Evolutionary conservation across 92 coral and sea anemone species (phyloP), one percentile per base, ranked within the genome.

Genomic region (Hydrozoanthus gracilis): DNA sequence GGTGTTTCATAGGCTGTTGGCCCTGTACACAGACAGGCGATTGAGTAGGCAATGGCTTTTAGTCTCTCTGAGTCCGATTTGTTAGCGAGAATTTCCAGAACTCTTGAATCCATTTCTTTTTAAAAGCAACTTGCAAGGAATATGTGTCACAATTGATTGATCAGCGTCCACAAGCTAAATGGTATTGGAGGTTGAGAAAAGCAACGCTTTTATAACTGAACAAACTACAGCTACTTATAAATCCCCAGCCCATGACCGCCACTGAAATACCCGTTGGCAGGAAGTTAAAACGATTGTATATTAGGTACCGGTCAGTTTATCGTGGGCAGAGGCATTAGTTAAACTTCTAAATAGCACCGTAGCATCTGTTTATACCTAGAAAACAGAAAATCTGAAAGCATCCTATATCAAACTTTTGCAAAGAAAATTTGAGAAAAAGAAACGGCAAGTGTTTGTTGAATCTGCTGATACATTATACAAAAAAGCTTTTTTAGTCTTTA

Each of bases 21-120:
- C 0, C 98, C 98, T 15, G 94, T 90, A 60, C 93, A 83, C 72
- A 94, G 82, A 84, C 98, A 94, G 15, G 98, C 96, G 16, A 94
- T 86, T 8, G 94, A 82, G 74, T 88, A 94, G 8, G 94, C 95
- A 18, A 94, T 86, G 17, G 95, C 95, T 58, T 89, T 91, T n/a
- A 92, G 70, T 72, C 93, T 85, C 55, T 94, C 93, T 4, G 91
- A 79, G 20, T 93, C 92, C 11, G 96, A 91, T 70, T 93, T 93
- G 45, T 71, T 87, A 2, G 92, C 90, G 50, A 93, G 89, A 15
- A 93, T 68, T 68, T 88, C 51, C 70, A 87, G 78, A 13, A 91
- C 71, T 82, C 78, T 90, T 44, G 94, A 85, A 27, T 93, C 94
- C 92, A 93, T 85, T 16, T 73, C 49, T 14, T 64, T 12, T 61